Conservation (phyloP, 2,113 vertebrate species). For the Morphnarchus princeps region DNA sequence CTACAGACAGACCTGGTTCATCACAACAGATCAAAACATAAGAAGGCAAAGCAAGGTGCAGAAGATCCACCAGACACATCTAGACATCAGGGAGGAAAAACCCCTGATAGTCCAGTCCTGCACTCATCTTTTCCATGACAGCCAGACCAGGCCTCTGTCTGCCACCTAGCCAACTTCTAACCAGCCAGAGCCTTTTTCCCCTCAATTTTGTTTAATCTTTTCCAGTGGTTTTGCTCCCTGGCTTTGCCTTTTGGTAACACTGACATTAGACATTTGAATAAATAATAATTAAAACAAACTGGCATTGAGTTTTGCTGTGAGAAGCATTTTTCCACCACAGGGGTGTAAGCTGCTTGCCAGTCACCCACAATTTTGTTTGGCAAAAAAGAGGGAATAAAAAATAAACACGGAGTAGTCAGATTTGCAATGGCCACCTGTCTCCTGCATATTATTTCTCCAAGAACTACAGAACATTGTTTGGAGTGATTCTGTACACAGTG, state of each 20-base stretch:
- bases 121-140: neutral
- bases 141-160: neutral
- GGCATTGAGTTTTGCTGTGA: neutral
- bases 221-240: slow-evolving; percentile 14
- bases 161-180: neutral
- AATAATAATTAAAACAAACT: slow-evolving; percentile 31
- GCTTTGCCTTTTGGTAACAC: neutral
- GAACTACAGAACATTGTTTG: neutral
- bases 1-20: neutral
- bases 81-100: neutral
- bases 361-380: neutral
- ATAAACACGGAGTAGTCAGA: neutral
- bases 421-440: neutral
- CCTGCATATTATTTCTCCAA: neutral
- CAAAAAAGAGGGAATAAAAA: neutral
- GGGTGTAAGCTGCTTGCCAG: neutral
- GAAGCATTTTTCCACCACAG: neutral
- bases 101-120: neutral
- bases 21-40: neutral
- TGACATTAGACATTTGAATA: slow-evolving; percentile 16
- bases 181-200: neutral
- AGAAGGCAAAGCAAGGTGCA: neutral
- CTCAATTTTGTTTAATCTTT: neutral
- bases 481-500: neutral
- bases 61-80: neutral